Evolutionary conservation across 2,888 invertebrate genomes (phyloP).

Genomic region (Trilocha varians): DNA sequence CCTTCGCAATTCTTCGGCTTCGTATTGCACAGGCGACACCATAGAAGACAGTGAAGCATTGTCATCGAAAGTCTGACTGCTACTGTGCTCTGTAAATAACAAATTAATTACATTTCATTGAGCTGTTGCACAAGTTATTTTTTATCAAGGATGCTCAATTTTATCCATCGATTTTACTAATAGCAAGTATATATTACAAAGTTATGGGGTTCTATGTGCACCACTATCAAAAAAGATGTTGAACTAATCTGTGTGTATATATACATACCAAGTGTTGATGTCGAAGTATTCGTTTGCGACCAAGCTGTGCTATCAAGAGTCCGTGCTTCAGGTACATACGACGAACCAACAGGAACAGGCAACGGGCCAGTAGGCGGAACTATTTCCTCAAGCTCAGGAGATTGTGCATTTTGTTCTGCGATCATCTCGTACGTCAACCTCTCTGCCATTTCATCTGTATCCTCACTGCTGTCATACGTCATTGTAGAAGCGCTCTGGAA

Average conservation of each 20-base stretch:
- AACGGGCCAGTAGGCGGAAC: slow-evolving; percentile 36
- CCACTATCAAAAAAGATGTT: too few species aligned
- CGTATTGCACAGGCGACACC: slow-evolving; percentile 32
- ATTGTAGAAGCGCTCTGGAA: slow-evolving; percentile 11
- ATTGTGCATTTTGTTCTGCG: not conserved
- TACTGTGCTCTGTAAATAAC: not conserved
- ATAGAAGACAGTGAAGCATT: slow-evolving; percentile 19
- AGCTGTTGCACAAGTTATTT: too few species aligned
- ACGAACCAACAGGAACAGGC: slow-evolving; percentile 46
- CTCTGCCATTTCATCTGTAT: slow-evolving; percentile 2
- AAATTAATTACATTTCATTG: slow-evolving; percentile 23
- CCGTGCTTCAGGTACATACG: slow-evolving; percentile 21
- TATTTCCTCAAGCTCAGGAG: not conserved
- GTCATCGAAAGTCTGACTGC: not conserved
- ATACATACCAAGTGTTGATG: slow-evolving; percentile 9
- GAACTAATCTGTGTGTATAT: too few species aligned
- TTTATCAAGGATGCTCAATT: too few species aligned
- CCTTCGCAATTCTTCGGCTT: slow-evolving; percentile 53
- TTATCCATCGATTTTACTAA: too few species aligned
- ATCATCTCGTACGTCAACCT: not conserved
- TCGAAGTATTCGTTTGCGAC: slow-evolving; percentile 17
- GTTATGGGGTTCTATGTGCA: too few species aligned
- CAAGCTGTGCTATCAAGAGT: slow-evolving; percentile 20
- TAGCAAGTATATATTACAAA: too few species aligned
- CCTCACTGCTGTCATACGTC: slow-evolving; percentile 13